These are phyloP conservation scores for Atlantisia rogersi DNA, from an alignment of 2,113 vertebrate genomes.

Conservation along the genomic window DNA sequence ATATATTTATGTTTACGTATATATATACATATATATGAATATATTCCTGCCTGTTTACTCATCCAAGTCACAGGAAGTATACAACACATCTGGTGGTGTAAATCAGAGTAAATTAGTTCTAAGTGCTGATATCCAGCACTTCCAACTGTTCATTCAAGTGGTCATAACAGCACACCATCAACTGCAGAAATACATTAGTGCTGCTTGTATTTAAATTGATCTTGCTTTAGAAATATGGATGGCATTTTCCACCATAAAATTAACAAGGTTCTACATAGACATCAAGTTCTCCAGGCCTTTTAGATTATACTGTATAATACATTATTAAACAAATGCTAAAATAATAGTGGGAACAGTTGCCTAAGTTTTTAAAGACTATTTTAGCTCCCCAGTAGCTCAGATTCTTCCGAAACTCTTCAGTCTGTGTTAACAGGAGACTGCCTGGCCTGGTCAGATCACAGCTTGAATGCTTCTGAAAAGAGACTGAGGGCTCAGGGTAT, in stretches of 20 bases:
- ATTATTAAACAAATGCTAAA: neutral
- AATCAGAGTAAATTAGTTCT: neutral
- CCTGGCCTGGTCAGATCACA: rapidly evolving
- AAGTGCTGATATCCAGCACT: neutral
- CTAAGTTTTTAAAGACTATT: neutral
- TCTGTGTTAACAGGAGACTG: neutral
- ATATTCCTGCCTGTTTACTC: neutral
- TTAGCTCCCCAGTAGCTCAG: neutral
- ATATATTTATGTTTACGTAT: neutral
- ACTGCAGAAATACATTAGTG: neutral
- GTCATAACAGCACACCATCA: neutral
- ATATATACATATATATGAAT: neutral
- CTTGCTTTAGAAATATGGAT: neutral
- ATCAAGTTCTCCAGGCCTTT: neutral
- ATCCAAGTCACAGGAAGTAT: neutral
- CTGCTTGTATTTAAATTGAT: neutral
- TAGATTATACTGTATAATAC: neutral
- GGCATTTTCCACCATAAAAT: neutral
- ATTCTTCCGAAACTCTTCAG: neutral
- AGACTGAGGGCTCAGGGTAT: neutral
- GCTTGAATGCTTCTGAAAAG: neutral
- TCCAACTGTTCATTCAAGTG: neutral
- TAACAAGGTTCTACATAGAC: neutral
- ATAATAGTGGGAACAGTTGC: neutral
- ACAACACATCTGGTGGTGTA: neutral